phyloP scores from a whole-genome alignment of 1,140 invertebrate genomes.

The Euglossa dilemma region DNA sequence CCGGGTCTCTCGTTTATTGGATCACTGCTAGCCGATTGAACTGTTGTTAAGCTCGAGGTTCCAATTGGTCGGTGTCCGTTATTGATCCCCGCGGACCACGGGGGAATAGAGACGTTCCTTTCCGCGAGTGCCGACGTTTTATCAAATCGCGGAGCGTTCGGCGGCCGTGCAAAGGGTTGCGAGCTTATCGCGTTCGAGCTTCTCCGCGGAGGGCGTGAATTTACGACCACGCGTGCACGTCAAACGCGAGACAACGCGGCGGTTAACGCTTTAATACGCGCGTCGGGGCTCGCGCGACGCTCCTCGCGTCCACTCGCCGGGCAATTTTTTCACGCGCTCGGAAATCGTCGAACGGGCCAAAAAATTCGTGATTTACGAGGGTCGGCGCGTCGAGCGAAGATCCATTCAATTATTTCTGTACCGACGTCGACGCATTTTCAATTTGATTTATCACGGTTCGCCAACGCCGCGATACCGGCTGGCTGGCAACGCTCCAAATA shows the following conservation, averaged over 20 bases:
- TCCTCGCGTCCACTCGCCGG: slow-evolving; percentile 4
- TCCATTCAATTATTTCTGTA: slow-evolving; percentile 63
- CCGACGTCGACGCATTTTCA: slow-evolving; percentile 52
- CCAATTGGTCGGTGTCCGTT: slow-evolving; percentile 20
- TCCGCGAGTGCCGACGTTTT: neutral
- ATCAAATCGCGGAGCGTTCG: slow-evolving; percentile 11
- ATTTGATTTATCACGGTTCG: slow-evolving; percentile 52
- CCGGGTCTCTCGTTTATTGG: slow-evolving; percentile 17
- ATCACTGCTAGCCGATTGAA: slow-evolving; percentile 28
- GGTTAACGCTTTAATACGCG: slow-evolving; percentile 2
- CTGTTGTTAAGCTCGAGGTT: slow-evolving; percentile 21
- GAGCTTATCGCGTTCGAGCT: neutral
- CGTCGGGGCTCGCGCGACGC: neutral
- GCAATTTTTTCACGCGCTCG: neutral
- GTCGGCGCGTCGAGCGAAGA: slow-evolving; percentile 27
- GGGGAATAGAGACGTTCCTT: neutral
- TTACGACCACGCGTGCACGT: slow-evolving; percentile 4
- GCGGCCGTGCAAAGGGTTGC: neutral
- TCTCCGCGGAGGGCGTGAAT: neutral
- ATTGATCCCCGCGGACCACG: neutral
- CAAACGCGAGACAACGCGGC: neutral
- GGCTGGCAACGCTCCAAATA: slow-evolving; percentile 54
- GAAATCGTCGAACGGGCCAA: slow-evolving; percentile 30
- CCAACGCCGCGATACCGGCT: slow-evolving; percentile 5
- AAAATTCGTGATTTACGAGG: slow-evolving; percentile 54